Conservation (phyloP, 2,797 vertebrate genomes). For the Muscicapa striata region DNA sequence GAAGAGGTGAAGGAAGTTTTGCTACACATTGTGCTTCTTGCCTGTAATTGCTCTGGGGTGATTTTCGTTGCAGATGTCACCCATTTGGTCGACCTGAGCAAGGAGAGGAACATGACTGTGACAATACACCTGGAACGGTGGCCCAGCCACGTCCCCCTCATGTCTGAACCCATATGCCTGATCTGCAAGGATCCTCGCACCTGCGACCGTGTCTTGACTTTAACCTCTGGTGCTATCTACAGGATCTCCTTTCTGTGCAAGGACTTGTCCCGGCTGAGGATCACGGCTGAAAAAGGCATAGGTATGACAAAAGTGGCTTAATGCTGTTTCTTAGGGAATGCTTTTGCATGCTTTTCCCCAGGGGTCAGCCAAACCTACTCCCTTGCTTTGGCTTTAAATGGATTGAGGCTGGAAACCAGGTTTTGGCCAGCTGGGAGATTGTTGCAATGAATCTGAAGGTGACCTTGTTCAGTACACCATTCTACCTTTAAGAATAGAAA, state of each 20-base stretch:
- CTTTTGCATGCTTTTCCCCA: not conserved
- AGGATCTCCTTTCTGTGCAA: conserved; percentile 77
- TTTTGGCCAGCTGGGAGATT: not conserved
- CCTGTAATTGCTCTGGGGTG: not conserved
- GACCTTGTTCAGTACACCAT: not conserved
- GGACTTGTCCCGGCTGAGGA: conserved; percentile 69
- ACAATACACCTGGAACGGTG: conserved; percentile 52
- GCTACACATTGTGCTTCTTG: not conserved
- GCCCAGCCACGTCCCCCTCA: not conserved
- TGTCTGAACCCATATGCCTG: conserved; percentile 65
- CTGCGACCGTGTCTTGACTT: conserved; percentile 65
- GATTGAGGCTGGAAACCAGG: not conserved
- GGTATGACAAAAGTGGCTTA: conserved; percentile 48
- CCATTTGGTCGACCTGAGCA: conserved; percentile 72
- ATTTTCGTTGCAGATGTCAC: conserved; percentile 62
- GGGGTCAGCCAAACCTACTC: not conserved
- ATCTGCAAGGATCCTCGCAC: conserved; percentile 72
- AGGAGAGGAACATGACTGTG: conserved; percentile 52
- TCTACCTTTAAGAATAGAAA: not conserved
- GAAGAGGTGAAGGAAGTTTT: not conserved
- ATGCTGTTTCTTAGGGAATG: not conserved
- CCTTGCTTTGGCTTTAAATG: not conserved
- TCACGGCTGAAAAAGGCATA: conserved; percentile 73
- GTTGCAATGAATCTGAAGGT: not conserved
- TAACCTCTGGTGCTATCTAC: conserved; percentile 58